Base-by-base conservation (phyloP, 2,113 vertebrate genomes). In the Nymphicus hollandicus region DNA sequence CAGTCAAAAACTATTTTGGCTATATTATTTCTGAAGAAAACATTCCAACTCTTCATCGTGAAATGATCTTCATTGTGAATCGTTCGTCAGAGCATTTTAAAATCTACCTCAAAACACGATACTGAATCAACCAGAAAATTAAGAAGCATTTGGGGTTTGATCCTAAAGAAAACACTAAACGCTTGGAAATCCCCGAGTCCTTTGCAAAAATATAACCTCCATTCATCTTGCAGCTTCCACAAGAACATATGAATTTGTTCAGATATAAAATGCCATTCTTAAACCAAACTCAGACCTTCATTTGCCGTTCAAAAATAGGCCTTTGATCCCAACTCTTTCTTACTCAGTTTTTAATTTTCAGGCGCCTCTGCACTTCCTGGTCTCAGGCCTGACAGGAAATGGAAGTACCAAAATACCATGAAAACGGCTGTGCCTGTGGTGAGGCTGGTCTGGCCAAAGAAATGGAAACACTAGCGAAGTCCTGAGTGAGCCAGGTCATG, bases 401-500 rank as follows among this genome's bases (percentile, higher is more conserved):
- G 74, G 68, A 94, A 84, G 70, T 61, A 94, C 82, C 82, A 91
- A 95, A 97, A 95, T 90, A 90, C 79, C 7, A 0, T 39, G 37
- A 94, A 93, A 93, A 97, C 74, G 92, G 96, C 58, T 95, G 89
- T 0, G 14, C 64, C 90, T 95, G 94, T 93, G 94, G 95, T 96
- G 77, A 96, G 73, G 46, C 77, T 97, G 95, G 95, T 91, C 93
- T 95, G 85, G 92, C 85, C 66, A 46, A 80, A 93, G 89, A 82
- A 95, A 92, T 71, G 85, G 91, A 93, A 96, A 96, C 55, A 56
- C 74, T 76, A 96, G 85, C 61, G 33, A 92, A 81, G 81, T 41
- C 88, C 60, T 11, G 2, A 93, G 28, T 0, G 10, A 88, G 89
- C 47, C 82, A 97, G 91, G 88, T 60, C 89, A 79, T 82, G 78